Base-by-base conservation (phyloP, 2,888 invertebrate genomes). In the Homarus gammarus region DNA sequence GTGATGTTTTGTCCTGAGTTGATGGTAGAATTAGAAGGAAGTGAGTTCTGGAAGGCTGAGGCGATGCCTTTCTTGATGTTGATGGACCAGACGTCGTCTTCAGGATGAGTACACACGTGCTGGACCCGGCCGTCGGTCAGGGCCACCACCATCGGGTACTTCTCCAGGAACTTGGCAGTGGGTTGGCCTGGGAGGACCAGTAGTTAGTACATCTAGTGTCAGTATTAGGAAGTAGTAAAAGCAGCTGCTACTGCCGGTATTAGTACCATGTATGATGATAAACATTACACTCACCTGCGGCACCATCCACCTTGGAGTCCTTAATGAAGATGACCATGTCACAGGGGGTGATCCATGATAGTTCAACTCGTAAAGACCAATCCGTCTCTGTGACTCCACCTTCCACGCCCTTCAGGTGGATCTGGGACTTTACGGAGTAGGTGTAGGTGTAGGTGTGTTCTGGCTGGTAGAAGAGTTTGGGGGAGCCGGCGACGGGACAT, bases 21-120 rank as follows among this genome's bases (percentile, higher is more conserved):
- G 38, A 68, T 38, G 36, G 49, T 64, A 22, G 83, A 88, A 61
- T 72, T 38, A 33, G 87, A 88, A n/a, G 87, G 87, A 18, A 88
- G 82, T 36, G 94, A 93, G 93, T 94, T 95, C 93, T 95, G 95
- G 90, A 95, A 93, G 38, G 94, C 92, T 2, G 95, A 95, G 44
- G 95, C 93, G 51, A 95, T 92, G 68, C 94, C 95, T 77, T 94
- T 93, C 93, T 95, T 95, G 92, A 95, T 93, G 93, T 95, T 95
- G 77, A 95, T 93, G 12, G 94, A 94, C 94, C 94, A 94, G 2
- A 92, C 89, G 1, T 93, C 93, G 51, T 95, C 95, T 0, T 93
- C 93, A 3, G 92, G 91, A 1, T 93, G 90, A 0, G 94, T 93
- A 92, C 95, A 95, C 18, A 95, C 92, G 77, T 94, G 93, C 75